Conservation (phyloP, 2,113 vertebrate species). For the Tetrao urogallus region DNA sequence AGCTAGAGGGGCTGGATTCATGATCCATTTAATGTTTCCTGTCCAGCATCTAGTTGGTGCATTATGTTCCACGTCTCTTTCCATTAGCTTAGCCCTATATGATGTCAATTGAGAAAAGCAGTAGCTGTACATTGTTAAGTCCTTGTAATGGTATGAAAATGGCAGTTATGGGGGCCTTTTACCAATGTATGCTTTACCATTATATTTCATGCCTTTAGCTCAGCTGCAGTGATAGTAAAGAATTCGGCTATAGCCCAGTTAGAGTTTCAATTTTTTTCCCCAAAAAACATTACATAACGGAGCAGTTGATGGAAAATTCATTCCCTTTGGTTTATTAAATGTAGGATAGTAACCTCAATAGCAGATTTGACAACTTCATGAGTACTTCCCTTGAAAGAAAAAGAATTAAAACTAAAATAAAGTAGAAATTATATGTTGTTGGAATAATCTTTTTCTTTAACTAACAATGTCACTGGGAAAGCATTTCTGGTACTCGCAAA, state of each 20-base stretch:
- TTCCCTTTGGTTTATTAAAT: slow-evolving; percentile 39
- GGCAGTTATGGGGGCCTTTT: slow-evolving; percentile 71
- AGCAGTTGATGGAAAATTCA: slow-evolving; percentile 43
- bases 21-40: slow-evolving; percentile 86
- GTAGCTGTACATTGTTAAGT: slow-evolving; percentile 76
- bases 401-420: background rate
- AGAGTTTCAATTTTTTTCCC: slow-evolving; percentile 68
- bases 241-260: slow-evolving; percentile 70
- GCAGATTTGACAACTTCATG: background rate
- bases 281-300: slow-evolving; percentile 64
- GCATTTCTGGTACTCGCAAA: background rate
- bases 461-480: background rate
- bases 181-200: slow-evolving; percentile 82
- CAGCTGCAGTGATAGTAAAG: slow-evolving; percentile 68
- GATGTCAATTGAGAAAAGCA: slow-evolving; percentile 89
- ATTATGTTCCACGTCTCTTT: slow-evolving; percentile 92
- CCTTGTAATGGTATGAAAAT: slow-evolving; percentile 74
- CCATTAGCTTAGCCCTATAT: slow-evolving; percentile 85
- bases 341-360: background rate
- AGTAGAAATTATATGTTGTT: background rate
- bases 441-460: background rate
- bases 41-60: slow-evolving; percentile 82
- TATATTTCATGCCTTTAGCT: slow-evolving; percentile 82
- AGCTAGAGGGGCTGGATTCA: slow-evolving; percentile 86
- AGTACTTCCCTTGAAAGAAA: background rate